Base-by-base conservation (phyloP, 1,140 invertebrate species). In the Diorhabda elongata region DNA sequence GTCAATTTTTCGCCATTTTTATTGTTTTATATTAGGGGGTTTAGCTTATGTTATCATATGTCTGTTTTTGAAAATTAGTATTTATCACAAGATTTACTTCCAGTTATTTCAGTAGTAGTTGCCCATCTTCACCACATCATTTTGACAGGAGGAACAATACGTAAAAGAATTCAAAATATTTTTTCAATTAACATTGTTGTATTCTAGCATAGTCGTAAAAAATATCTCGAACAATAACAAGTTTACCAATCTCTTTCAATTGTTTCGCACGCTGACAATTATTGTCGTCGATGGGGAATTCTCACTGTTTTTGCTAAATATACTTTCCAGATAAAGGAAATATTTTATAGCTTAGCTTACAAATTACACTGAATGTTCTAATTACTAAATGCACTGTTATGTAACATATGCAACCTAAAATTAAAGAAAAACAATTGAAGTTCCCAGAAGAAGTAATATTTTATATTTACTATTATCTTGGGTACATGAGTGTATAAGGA, bases 401-500 rank as follows among this genome's bases (percentile, higher is more conserved):
- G 1, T 26, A 26, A 26, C 26, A 26, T 26, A 26, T 26, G 26
- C 26, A 26, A 26, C 26, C 26, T 26, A 26, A 26, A 26, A 26
- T 26, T 26, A 26, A 26, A 26, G 26, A 26, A 26, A 26, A 26
- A 26, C 26, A 26, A 26, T 26, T 26, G 26, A 26, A 26, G 26
- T 26, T 0, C 26, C 26, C 26, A 26, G 26, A 26, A n/a, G 52
- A n/a, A 6, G 52, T 56, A n/a, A 56, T 7, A 56, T 56, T 56
- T 56, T 7, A 56, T 56, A 56, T 6, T 56, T 56, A 7, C 26
- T 60, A 60, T 60, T 60, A 42, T 26, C 11, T 42, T 42, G 26
- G 11, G n/a, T 26, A 60, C 11, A 26, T 60, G 11, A 63, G 8
- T 44, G 42, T 42, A 11, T 63, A 44, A 74, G 72, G 70, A 75